Evolutionary conservation across 2,888 invertebrate species (phyloP).

Genomic region (Oligia strigilis): DNA sequence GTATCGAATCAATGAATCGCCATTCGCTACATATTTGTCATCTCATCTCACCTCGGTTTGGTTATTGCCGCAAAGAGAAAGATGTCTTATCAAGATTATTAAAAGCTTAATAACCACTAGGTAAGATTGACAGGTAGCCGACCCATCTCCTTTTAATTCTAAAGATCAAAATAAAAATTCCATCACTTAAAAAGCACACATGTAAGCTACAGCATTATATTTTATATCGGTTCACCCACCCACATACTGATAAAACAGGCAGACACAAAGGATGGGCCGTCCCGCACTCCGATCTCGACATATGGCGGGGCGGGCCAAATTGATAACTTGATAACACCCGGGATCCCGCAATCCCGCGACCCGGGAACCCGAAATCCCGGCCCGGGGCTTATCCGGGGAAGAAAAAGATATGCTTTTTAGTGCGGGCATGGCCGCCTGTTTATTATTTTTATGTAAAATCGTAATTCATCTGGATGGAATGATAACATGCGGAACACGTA

Average conservation of each 20-base stretch:
- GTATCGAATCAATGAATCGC: no score
- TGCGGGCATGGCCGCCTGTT: constrained; percentile 65
- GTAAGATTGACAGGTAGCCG: neutral
- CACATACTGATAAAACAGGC: constrained; percentile 41
- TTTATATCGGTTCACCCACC: constrained; percentile 41
- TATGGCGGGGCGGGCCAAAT: constrained; percentile 76
- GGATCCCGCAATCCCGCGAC: constrained; percentile 70
- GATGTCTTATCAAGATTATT: neutral
- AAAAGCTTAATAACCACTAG: neutral
- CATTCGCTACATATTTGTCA: no score
- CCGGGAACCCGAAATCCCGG: constrained; percentile 71
- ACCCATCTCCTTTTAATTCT: neutral
- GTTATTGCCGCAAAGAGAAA: no score
- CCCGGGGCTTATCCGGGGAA: constrained; percentile 74
- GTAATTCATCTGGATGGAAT: constrained; percentile 78
- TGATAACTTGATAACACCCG: constrained; percentile 87
- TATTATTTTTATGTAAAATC: constrained; percentile 82
- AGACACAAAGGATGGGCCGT: constrained; percentile 47
- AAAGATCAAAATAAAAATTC: neutral
- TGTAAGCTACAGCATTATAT: neutral
- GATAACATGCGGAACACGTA: constrained; percentile 74
- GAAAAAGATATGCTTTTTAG: constrained; percentile 73
- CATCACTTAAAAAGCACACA: constrained; percentile 8
- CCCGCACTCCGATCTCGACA: constrained; percentile 58
- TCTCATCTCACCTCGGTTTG: no score